Conservation (phyloP, 2,797 vertebrate genomes). For the Melanotaenia nigrans region DNA sequence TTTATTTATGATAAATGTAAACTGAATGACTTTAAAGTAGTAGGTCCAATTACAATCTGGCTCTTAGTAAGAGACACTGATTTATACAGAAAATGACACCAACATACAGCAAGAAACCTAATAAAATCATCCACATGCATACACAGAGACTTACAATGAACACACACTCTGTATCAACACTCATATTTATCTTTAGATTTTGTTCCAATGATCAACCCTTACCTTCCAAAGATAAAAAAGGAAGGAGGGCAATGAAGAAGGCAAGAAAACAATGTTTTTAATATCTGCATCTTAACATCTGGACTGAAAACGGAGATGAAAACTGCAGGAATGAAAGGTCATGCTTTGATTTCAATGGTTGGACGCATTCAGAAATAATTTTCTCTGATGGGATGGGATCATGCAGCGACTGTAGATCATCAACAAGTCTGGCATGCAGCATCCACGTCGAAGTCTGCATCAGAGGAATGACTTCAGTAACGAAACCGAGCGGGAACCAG, state of each 20-base stretch:
- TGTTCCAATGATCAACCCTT: constrained; percentile 69
- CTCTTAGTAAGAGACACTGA: background rate
- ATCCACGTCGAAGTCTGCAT: constrained; percentile 50
- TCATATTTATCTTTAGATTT: constrained; percentile 18
- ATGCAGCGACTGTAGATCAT: constrained; percentile 56
- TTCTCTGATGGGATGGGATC: constrained; percentile 53
- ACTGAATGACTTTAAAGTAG: background rate
- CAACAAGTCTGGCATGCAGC: constrained; percentile 69
- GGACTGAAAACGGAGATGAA: constrained; percentile 33
- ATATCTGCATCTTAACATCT: constrained; percentile 52
- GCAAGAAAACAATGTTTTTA: constrained; percentile 65
- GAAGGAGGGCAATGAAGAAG: constrained; percentile 72
- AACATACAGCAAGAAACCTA: constrained; percentile 11
- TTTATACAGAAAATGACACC: constrained; percentile 21
- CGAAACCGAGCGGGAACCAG: constrained; percentile 21
- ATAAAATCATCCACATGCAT: constrained; percentile 13
- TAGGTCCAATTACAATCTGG: background rate
- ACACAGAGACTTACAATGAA: constrained; percentile 20
- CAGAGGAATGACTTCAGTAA: constrained; percentile 13
- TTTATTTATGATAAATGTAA: background rate
- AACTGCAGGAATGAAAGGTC: constrained; percentile 38
- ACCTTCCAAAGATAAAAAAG: constrained; percentile 80
- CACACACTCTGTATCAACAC: constrained; percentile 19
- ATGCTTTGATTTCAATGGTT: constrained; percentile 5
- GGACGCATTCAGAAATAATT: constrained; percentile 30